A percentile compares a stretch with the other conserved stretches of the same genome.
phyloP scores from a whole-genome alignment of 2,113 vertebrate species.

The Erpornis zantholeuca region DNA sequence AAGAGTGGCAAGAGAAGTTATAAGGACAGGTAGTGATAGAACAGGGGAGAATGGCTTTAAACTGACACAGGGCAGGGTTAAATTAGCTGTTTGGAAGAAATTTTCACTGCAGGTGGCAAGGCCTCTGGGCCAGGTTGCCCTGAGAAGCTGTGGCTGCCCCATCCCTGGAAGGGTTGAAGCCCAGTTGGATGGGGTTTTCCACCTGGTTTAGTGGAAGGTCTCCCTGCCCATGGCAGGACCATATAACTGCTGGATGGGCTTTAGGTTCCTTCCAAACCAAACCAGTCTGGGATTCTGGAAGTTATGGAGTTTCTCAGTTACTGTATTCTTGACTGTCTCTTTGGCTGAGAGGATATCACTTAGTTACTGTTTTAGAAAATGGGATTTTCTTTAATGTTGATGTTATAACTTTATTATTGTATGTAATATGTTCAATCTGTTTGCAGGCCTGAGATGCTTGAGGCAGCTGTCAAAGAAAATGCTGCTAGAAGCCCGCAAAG shows the following conservation, averaged over 20 bases:
- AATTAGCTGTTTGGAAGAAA: background rate
- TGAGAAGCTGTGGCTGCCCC: background rate
- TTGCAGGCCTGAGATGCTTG: conserved; percentile 76
- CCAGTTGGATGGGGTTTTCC: background rate
- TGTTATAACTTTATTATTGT: background rate
- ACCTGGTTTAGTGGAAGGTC: background rate
- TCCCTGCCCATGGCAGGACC: background rate
- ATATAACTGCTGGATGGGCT: background rate
- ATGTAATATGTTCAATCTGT: conserved; percentile 26
- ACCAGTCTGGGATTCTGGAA: background rate
- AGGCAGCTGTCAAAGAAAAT: conserved; percentile 73
- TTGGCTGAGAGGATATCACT: background rate
- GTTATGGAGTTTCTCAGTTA: background rate
- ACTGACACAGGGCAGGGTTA: background rate
- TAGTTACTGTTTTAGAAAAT: background rate
- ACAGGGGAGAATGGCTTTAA: background rate
- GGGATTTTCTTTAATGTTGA: background rate
- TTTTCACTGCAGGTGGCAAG: background rate
- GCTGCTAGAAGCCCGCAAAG: conserved; percentile 60
- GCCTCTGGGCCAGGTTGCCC: background rate
- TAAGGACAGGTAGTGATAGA: background rate
- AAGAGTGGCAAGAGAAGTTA: background rate
- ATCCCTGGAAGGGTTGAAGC: background rate
- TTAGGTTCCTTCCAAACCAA: background rate
- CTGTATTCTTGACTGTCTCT: background rate